Evolutionary conservation across 2,797 vertebrate genomes (phyloP), one percentile per base, ranked within the genome.

Genomic region (Molossus alvarezi): DNA sequence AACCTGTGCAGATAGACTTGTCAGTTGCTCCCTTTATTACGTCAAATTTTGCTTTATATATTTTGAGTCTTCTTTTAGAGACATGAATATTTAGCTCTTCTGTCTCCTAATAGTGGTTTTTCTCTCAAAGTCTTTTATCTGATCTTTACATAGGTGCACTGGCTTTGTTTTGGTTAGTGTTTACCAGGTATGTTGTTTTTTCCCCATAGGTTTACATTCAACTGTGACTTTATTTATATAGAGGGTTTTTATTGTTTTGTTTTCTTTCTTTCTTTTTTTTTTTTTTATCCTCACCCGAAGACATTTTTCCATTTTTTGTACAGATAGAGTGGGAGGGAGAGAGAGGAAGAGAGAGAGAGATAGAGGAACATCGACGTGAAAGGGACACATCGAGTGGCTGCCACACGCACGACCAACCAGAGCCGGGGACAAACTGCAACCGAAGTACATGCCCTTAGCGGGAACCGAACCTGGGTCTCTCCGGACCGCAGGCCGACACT

Each of bases 11-110:
- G 13, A 48, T 73, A 17, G 76, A 53, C 7, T 58, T 87, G 20
- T 65, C 41, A 45, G 0, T 87, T 95, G 51, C 27, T 88, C 45
- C 55, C 33, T 91, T 1, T 72, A 53, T 83, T 88, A 58, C 64
- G 48, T 80, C 18, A 13, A 5, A 15, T 81, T 75, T 90, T 93
- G 62, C 51, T 83, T 84, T 89, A 75, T 12, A 11, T 88, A n/a
- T 92, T 93, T 90, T 58, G 69, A 71, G 57, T 17, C 55, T 62
- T 3, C 65, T 84, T 82, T 83, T 77, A 79, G 75, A 87, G 57
- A 45, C 37, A 51, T 81, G n/a, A 73, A 58, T 72, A 41, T 79
- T 76, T 57, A 72, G 65, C 73, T 33, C 29, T 17, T 85, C 29
- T 90, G 2, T 53, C 17, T 67, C n/a, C 57, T 93, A 37, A 25